A percentile compares a stretch with the other conserved stretches of the same genome.
These are phyloP conservation scores for Catalaphyllia jardinei DNA, from an alignment of 64 coral and sea anemone genomes.

Conservation along the genomic window DNA sequence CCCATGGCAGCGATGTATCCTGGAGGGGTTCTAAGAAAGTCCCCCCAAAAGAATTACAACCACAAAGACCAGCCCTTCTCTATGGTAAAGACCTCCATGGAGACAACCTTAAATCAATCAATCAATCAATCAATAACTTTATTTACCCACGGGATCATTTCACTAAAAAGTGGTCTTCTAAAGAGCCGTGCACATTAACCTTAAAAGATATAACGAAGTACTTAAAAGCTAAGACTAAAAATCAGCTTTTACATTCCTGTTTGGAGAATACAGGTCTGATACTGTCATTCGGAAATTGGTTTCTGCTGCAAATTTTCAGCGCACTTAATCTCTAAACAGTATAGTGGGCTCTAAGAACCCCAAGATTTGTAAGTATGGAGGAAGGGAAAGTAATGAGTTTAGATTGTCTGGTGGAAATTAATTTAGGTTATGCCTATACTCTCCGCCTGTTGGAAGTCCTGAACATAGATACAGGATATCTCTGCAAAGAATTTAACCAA, in stretches of 20 bases:
- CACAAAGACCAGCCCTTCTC: conserved; percentile 49
- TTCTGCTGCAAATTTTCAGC: conserved; percentile 44
- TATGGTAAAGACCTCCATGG: conserved; percentile 63
- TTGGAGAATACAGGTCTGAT: conserved; percentile 49
- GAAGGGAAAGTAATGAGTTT: conserved; percentile 42
- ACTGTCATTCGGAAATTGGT: conserved; percentile 39
- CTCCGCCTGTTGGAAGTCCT: no score
- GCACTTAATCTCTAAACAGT: conserved; percentile 52
- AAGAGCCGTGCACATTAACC: no score
- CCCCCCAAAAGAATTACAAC: conserved; percentile 11
- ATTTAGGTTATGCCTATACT: no score
- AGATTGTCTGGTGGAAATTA: conserved; percentile 29
- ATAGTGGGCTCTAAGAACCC: conserved; percentile 45
- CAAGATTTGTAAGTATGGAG: conserved; percentile 64
- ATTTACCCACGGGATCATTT: no score
- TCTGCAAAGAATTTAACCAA: no score
- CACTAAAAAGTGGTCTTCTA: no score
- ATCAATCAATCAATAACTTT: no score
- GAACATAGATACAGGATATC: no score
- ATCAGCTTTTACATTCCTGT: conserved; percentile 10
- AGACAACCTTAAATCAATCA: conserved; percentile 7
- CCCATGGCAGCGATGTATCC: background rate
- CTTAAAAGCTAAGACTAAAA: no score
- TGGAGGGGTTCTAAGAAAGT: background rate
- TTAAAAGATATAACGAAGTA: no score